These are phyloP conservation scores for Bufo gargarizans DNA, from an alignment of 2,113 vertebrate species.

Conservation along the genomic window DNA sequence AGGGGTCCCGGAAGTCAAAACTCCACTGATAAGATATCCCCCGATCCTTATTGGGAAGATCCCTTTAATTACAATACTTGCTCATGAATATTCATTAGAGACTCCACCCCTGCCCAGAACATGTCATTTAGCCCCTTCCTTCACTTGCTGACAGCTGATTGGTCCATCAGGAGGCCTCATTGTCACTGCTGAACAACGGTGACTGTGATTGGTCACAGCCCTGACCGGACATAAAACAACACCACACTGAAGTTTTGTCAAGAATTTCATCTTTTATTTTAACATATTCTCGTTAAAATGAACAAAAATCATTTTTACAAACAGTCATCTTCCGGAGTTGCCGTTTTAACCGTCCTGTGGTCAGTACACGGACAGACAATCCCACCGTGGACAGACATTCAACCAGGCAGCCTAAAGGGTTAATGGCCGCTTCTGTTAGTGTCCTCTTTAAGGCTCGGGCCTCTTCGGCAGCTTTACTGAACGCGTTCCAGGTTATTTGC, in stretches of 20 bases:
- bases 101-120: background rate
- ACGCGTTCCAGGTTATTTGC: too few relatives aligned
- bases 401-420: background rate
- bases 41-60: too few relatives aligned
- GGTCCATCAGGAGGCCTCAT: background rate
- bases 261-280: background rate
- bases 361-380: background rate
- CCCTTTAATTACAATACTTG: too few relatives aligned
- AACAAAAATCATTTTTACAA: constrained; percentile 11
- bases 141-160: background rate
- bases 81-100: background rate
- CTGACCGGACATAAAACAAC: background rate
- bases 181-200: background rate
- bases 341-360: background rate
- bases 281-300: background rate
- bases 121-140: background rate
- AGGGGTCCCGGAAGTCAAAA: too few relatives aligned
- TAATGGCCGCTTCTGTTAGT: background rate
- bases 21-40: too few relatives aligned
- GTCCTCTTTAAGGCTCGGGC: background rate
- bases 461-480: background rate
- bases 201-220: background rate
- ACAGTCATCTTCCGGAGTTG: background rate
- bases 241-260: background rate
- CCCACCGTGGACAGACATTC: background rate